phyloP scores from a whole-genome alignment of 2,888 invertebrate species.

The Teleogryllus oceanicus region DNA sequence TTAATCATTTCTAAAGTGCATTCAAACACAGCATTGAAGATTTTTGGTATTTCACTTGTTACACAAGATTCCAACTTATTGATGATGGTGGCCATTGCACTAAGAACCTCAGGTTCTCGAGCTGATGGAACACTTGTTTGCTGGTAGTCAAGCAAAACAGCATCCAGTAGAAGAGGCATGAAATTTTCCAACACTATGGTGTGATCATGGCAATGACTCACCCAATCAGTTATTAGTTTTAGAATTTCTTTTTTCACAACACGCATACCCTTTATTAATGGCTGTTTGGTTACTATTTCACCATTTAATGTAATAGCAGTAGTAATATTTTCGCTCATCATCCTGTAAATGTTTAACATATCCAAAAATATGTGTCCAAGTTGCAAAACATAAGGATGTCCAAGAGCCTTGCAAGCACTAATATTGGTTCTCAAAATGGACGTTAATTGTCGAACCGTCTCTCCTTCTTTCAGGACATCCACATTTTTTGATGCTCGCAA shows the following conservation, averaged over 20 bases:
- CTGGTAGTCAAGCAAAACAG: slow-evolving; percentile 95
- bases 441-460: slow-evolving; percentile 93
- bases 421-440: slow-evolving; percentile 99
- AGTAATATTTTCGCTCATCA: slow-evolving; percentile 92
- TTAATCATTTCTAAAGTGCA: slow-evolving; percentile 99
- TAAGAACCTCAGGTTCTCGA: slow-evolving; percentile 95
- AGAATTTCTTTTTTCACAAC: slow-evolving; percentile 98
- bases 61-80: slow-evolving; percentile 86
- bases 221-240: slow-evolving; percentile 96
- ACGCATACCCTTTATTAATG: slow-evolving; percentile 95
- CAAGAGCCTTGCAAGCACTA: slow-evolving; percentile 94
- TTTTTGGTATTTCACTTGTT: slow-evolving; percentile 92
- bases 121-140: slow-evolving; percentile 91
- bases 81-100: slow-evolving; percentile 93
- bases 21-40: slow-evolving; percentile 98
- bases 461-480: slow-evolving; percentile 90
- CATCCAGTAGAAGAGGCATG: slow-evolving; percentile 94
- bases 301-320: slow-evolving; percentile 92
- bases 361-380: slow-evolving; percentile 96
- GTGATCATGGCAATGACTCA: slow-evolving; percentile 85
- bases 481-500: slow-evolving; percentile 96
- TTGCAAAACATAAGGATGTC: slow-evolving; percentile 92
- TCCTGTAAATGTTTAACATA: slow-evolving; percentile 99
- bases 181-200: slow-evolving; percentile 93
- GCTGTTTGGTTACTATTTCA: slow-evolving; percentile 95